phyloP scores from a whole-genome alignment of 2,113 vertebrate species.

The Seriola dumerili region DNA sequence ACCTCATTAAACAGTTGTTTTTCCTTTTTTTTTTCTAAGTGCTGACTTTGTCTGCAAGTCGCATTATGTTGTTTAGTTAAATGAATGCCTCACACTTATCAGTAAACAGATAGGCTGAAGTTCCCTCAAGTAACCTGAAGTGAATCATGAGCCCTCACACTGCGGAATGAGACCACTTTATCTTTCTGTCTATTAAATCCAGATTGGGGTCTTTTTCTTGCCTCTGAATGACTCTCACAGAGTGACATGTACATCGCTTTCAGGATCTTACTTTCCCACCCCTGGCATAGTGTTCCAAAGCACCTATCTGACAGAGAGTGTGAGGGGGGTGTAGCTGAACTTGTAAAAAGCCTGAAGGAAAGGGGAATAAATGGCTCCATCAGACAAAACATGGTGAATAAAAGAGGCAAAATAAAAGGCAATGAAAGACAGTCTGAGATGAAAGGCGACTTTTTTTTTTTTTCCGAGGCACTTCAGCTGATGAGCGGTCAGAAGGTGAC shows the following conservation, averaged over 20 bases:
- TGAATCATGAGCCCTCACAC: conserved; percentile 62
- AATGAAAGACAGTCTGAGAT: conserved; percentile 60
- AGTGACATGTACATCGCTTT: conserved; percentile 57
- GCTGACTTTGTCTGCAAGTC: conserved; percentile 56
- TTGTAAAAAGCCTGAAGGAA: conserved; percentile 61
- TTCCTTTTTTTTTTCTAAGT: conserved; percentile 9
- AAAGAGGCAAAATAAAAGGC: conserved; percentile 63
- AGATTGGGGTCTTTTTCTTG: conserved; percentile 47
- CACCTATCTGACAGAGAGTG: conserved; percentile 38
- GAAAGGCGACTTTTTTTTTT: conserved; percentile 54
- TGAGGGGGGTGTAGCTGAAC: conserved; percentile 16
- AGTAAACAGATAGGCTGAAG: conserved; percentile 52
- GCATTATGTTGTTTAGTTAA: conserved; percentile 67
- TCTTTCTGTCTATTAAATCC: conserved; percentile 67
- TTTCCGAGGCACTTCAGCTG: conserved; percentile 63
- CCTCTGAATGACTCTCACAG: conserved; percentile 53
- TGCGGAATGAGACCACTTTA: conserved; percentile 59
- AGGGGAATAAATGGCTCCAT: conserved; percentile 67
- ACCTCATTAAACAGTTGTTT: conserved; percentile 55
- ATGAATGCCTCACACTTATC: conserved; percentile 69
- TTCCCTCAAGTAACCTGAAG: conserved; percentile 63
- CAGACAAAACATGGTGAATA: conserved; percentile 68
- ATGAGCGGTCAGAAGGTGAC: conserved; percentile 73
- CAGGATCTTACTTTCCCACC: conserved; percentile 57
- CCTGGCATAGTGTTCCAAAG: conserved; percentile 31